Conservation (phyloP, 2,797 vertebrate genomes). For the Chromobotia macracanthus region DNA sequence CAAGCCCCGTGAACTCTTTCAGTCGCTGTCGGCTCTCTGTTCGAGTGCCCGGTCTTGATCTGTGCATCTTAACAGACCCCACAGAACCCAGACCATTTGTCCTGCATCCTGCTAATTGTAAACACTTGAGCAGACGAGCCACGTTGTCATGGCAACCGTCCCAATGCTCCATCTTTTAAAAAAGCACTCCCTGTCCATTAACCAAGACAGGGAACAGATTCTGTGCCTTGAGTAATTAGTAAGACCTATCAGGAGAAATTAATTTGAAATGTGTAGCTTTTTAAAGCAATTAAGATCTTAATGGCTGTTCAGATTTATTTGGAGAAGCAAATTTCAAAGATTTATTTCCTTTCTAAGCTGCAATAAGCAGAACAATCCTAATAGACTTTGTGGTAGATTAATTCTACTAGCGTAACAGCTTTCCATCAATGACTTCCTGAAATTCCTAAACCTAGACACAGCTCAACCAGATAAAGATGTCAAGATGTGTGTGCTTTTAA, state of each 20-base stretch:
- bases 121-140: conserved; percentile 41
- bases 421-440: conserved; percentile 34
- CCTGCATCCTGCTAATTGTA: conserved; percentile 49
- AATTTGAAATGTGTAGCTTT: conserved; percentile 7
- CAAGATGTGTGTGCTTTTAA: conserved; percentile 24
- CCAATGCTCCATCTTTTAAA: conserved; percentile 8
- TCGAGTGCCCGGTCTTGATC: conserved; percentile 44
- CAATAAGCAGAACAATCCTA: conserved; percentile 26
- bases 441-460: conserved; percentile 27
- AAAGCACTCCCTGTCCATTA: conserved; percentile 7
- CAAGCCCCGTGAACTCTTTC: conserved; percentile 11
- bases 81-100: conserved; percentile 26
- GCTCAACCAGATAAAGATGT: conserved; percentile 22
- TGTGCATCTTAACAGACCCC: conserved; percentile 39
- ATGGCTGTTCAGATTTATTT: conserved; percentile 27
- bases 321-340: conserved; percentile 4
- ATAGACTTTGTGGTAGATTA: conserved; percentile 25
- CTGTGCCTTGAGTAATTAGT: neutral
- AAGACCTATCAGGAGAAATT: conserved; percentile 10
- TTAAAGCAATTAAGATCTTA: neutral
- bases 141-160: conserved; percentile 35
- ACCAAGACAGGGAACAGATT: conserved; percentile 25
- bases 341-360: conserved; percentile 7
- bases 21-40: neutral
- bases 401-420: conserved; percentile 20